phyloP scores from a whole-genome alignment of 2,888 invertebrate species.

The Saturnia japonica region DNA sequence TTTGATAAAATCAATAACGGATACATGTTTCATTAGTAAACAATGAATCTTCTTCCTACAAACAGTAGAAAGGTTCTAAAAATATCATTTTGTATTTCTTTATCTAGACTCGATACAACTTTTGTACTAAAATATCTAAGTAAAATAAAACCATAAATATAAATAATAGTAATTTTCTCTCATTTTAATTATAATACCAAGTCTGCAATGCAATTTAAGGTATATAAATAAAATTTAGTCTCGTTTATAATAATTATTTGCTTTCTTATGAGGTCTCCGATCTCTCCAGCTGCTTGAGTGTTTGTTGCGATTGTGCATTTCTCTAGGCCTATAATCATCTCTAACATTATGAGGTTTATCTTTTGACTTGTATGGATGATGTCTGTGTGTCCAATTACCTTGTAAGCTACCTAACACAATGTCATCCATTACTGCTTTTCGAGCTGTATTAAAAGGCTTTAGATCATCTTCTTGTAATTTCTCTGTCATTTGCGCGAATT shows the following conservation, averaged over 20 bases:
- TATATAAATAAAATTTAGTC: constrained; percentile 23
- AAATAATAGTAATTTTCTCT: background rate
- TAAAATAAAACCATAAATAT: background rate
- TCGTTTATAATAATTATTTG: constrained; percentile 49
- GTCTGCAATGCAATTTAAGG: background rate
- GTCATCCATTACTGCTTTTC: constrained; percentile 45
- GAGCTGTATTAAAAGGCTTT: constrained; percentile 37
- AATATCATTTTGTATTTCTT: background rate
- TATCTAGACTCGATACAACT: background rate
- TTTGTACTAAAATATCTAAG: background rate
- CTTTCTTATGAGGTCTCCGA: constrained; percentile 55
- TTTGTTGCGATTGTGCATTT: constrained; percentile 42
- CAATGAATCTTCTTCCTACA: background rate
- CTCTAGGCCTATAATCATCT: constrained; percentile 52
- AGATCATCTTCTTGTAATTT: constrained; percentile 52
- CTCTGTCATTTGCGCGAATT: constrained; percentile 69
- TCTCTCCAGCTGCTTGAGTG: constrained; percentile 55
- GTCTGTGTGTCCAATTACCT: constrained; percentile 75
- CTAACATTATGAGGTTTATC: constrained; percentile 48
- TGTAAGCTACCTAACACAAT: constrained; percentile 72
- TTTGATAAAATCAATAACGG: background rate
- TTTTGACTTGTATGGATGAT: constrained; percentile 66
- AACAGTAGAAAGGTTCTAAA: background rate
- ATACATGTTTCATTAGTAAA: background rate
- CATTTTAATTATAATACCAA: background rate